Base-by-base conservation (phyloP, 2,113 vertebrate species). In the Arothron firmamentum region DNA sequence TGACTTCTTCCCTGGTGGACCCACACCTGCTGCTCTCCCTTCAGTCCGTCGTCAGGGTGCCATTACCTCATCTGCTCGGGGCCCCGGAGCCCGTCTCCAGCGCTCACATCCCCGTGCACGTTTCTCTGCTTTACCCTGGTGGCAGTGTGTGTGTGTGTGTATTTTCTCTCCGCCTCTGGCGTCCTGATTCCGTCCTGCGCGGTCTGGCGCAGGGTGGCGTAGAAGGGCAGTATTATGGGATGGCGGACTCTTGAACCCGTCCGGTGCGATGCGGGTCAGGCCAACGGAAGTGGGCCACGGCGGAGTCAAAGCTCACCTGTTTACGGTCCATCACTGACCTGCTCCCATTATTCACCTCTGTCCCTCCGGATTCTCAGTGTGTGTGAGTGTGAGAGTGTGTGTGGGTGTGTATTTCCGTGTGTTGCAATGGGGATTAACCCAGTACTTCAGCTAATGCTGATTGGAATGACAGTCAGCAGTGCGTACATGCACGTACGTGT, bases 391-490 rank as follows among this genome's bases (percentile, higher is more conserved):
- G 67, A 25, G 48, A 45, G 48, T 60, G 53, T 48, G 60, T 41
- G 23, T 62, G 23, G 52, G 73, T 43, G 56, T 59, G 71, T 66
- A 67, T 68, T 65, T 75, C 69, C 79, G 73, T 71, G 79, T 71
- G 62, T 60, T 76, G 66, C 70, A 71, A 58, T 65, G 60, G 77
- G 86, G 85, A 88, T 89, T 89, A 87, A 85, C 85, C 82, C 57
- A 74, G 76, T 81, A 71, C 79, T 73, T 80, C 59, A 80, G 82
- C 70, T 81, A 75, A 88, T 77, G 72, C 77, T 87, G 86, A 86
- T 80, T 87, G 84, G 84, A 84, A 84, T 86, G 81, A 78, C 69
- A 55, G 63, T 75, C 62, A 66, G 65, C 78, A 73, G 71, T 13
- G 51, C 60, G 71, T 13, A 48, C 60, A 64, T 59, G 65, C 34